phyloP scores from a whole-genome alignment of 2,888 invertebrate species.

The Brachypalpus laphriformis region DNA sequence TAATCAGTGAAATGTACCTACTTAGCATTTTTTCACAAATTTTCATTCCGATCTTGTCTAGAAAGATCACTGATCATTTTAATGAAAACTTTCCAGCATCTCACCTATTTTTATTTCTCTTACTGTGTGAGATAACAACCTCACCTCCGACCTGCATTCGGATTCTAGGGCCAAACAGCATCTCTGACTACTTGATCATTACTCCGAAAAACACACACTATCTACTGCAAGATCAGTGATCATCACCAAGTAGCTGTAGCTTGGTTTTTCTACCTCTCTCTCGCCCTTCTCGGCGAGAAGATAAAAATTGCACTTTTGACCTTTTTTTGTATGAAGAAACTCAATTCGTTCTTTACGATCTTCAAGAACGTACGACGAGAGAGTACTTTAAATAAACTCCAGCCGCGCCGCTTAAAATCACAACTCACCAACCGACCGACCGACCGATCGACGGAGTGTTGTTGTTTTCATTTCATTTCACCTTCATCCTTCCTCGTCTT shows the following conservation, averaged over 20 bases:
- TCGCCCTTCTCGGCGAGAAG: constrained; percentile 2
- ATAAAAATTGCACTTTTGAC: constrained; percentile 71
- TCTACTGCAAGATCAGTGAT: constrained; percentile 24
- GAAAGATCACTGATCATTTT: not conserved
- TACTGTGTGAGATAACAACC: constrained; percentile 26
- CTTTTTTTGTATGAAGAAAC: constrained; percentile 45
- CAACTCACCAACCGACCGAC: constrained; percentile 28
- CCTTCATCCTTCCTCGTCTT: constrained; percentile 14
- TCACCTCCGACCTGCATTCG: constrained; percentile 25
- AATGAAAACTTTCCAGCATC: constrained; percentile 6
- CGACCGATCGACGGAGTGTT: constrained; percentile 14
- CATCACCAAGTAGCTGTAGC: constrained; percentile 14
- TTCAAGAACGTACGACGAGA: not conserved
- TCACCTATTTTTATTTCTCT: not conserved
- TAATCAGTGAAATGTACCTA: not conserved
- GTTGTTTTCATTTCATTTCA: constrained; percentile 37
- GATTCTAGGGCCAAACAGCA: not conserved
- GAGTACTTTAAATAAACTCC: constrained; percentile 60
- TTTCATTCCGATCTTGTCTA: not conserved
- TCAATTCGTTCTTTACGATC: constrained; percentile 24
- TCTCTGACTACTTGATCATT: constrained; percentile 14
- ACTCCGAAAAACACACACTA: constrained; percentile 3
- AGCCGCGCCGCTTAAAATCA: constrained; percentile 58
- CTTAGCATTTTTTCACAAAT: not conserved
- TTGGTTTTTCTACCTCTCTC: not conserved